Conservation (phyloP, 2,113 vertebrate genomes). For the Gracilinanus agilis region DNA sequence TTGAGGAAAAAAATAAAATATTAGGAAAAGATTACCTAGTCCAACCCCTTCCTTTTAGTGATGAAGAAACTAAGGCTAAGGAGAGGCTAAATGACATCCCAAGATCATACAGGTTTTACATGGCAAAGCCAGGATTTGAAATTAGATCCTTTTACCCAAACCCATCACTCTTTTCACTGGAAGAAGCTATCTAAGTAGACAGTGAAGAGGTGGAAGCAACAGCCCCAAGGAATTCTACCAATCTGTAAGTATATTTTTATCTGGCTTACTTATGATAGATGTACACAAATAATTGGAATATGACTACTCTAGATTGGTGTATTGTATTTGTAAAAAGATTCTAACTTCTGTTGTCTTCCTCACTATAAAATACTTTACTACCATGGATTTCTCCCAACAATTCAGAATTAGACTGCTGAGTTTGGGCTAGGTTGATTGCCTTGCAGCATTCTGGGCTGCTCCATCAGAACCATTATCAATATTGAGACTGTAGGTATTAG, state of each 20-base stretch:
- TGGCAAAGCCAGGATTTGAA: not conserved
- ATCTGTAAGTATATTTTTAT: too few relatives aligned
- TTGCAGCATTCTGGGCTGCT: not conserved
- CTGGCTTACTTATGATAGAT: not conserved
- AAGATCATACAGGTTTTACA: constrained; percentile 29
- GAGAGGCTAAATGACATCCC: not conserved
- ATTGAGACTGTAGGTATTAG: not conserved
- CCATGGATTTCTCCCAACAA: not conserved
- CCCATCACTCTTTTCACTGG: not conserved
- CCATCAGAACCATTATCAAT: not conserved
- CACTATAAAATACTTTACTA: not conserved
- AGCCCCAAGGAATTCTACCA: not conserved
- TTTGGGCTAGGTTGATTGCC: not conserved
- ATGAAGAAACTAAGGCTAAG: constrained; percentile 30
- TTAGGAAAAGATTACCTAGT: too few relatives aligned
- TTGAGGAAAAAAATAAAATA: too few relatives aligned
- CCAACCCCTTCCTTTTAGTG: not conserved
- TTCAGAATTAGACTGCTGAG: not conserved
- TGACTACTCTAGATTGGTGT: not conserved
- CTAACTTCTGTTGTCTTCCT: not conserved
- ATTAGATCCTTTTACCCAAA: not conserved
- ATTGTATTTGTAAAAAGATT: not conserved
- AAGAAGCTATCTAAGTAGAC: not conserved
- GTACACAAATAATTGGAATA: not conserved
- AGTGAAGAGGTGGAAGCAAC: not conserved